phyloP scores from a whole-genome alignment of 2,797 vertebrate species.

The Miichthys miiuy region DNA sequence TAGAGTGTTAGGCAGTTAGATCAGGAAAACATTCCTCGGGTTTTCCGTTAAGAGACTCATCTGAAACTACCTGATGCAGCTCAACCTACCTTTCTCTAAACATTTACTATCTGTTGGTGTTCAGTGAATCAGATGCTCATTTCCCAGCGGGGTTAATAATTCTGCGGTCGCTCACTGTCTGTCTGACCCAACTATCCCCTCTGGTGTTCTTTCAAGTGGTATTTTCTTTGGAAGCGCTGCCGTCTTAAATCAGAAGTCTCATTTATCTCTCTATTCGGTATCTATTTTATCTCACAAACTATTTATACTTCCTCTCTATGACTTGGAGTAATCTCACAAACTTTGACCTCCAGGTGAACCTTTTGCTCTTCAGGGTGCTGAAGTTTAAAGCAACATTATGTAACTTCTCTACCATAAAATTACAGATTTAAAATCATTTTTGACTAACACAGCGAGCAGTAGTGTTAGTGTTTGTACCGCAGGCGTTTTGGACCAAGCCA shows the following conservation, averaged over 20 bases:
- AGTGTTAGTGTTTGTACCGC: no score
- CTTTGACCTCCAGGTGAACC: slow-evolving; percentile 11
- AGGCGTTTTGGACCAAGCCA: no score
- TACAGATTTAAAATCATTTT: no score
- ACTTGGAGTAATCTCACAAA: neutral
- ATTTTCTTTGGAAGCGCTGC: slow-evolving; percentile 7
- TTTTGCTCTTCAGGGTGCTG: neutral
- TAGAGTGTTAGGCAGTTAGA: slow-evolving; percentile 25
- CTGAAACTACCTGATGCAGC: slow-evolving; percentile 15
- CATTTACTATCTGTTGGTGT: slow-evolving; percentile 16
- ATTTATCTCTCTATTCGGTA: neutral
- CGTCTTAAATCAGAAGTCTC: slow-evolving; percentile 3
- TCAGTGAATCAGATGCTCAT: neutral
- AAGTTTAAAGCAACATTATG: no score
- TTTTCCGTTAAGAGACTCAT: neutral
- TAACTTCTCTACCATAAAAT: no score
- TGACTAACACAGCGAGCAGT: no score
- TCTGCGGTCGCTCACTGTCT: neutral
- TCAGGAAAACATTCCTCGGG: slow-evolving; percentile 51
- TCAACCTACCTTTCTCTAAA: neutral
- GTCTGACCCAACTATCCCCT: slow-evolving; percentile 8
- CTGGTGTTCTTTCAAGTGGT: neutral
- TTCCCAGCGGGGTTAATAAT: slow-evolving; percentile 6
- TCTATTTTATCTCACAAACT: slow-evolving; percentile 12
- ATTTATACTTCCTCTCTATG: neutral